phyloP scores from a whole-genome alignment of 1,140 invertebrate species.

The Andrena cerasifolii region DNA sequence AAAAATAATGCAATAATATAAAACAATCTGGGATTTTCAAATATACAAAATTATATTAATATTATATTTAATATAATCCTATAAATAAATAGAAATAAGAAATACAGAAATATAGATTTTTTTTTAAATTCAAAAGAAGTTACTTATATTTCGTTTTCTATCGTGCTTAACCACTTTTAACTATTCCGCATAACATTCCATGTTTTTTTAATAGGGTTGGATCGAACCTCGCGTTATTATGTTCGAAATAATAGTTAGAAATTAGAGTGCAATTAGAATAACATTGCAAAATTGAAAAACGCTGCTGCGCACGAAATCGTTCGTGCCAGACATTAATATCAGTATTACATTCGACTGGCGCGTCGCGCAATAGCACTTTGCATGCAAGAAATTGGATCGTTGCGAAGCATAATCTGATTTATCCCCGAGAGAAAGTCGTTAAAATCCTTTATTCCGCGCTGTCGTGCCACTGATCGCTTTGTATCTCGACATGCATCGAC shows the following conservation, averaged over 20 bases:
- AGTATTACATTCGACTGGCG: slow-evolving; percentile 18
- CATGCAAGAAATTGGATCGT: slow-evolving; percentile 58
- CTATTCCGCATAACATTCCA: too few relatives aligned
- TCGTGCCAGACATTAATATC: slow-evolving; percentile 26
- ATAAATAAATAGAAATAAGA: too few relatives aligned
- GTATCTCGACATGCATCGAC: slow-evolving; percentile 29
- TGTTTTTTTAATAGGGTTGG: too few relatives aligned
- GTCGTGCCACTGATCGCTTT: slow-evolving; percentile 38
- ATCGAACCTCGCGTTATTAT: background rate
- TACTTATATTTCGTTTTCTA: too few relatives aligned
- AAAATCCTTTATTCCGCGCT: slow-evolving; percentile 50
- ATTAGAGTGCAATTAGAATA: slow-evolving; percentile 20
- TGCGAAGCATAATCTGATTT: slow-evolving; percentile 47
- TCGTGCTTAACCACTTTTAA: too few relatives aligned
- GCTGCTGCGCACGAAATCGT: slow-evolving; percentile 36
- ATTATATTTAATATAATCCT: too few relatives aligned
- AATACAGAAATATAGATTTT: too few relatives aligned
- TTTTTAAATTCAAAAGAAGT: too few relatives aligned
- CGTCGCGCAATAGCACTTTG: slow-evolving; percentile 30
- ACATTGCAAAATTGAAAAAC: slow-evolving; percentile 57
- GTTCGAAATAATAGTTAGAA: background rate
- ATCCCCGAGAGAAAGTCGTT: slow-evolving; percentile 37
- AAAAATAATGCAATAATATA: too few relatives aligned
- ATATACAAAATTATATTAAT: too few relatives aligned
- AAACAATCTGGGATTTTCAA: too few relatives aligned